phyloP scores from a whole-genome alignment of 2,113 vertebrate genomes.

The Zeus faber region DNA sequence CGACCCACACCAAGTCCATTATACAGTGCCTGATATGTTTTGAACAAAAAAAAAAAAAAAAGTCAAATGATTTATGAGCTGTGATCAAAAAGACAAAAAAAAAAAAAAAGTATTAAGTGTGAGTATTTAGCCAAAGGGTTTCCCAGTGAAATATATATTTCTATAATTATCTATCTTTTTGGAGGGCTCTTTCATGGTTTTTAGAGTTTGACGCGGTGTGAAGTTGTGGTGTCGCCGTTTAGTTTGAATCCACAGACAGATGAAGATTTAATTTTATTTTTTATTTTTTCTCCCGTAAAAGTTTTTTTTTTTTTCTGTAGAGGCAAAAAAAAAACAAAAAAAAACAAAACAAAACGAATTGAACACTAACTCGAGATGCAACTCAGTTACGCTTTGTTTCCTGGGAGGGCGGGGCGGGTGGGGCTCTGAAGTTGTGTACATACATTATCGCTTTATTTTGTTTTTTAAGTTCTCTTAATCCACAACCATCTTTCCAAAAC shows the following conservation, averaged over 20 bases:
- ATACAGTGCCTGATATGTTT: slow-evolving; percentile 79
- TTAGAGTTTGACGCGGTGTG: slow-evolving; percentile 58
- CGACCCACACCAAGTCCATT: slow-evolving; percentile 63
- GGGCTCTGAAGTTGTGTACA: slow-evolving; percentile 47
- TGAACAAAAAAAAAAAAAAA: slow-evolving; percentile 50
- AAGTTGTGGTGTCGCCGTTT: slow-evolving; percentile 61
- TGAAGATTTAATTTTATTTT: slow-evolving; percentile 45
- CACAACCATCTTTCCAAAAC: slow-evolving; percentile 35
- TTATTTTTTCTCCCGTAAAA: slow-evolving; percentile 42
- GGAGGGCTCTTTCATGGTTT: slow-evolving; percentile 57
- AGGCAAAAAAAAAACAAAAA: too few species aligned
- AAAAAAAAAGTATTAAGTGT: slow-evolving; percentile 59
- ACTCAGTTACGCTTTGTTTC: slow-evolving; percentile 28
- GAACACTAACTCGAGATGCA: slow-evolving; percentile 68
- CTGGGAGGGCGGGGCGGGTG: slow-evolving; percentile 22
- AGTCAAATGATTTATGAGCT: slow-evolving; percentile 70
- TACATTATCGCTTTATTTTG: slow-evolving; percentile 31
- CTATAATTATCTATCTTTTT: slow-evolving; percentile 64
- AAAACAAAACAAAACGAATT: too few species aligned
- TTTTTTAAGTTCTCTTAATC: slow-evolving; percentile 43
- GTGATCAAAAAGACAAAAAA: slow-evolving; percentile 69
- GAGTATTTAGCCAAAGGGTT: slow-evolving; percentile 80
- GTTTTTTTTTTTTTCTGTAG: slow-evolving; percentile 34
- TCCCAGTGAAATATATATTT: slow-evolving; percentile 64
- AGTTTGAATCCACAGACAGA: slow-evolving; percentile 47